phyloP scores from a whole-genome alignment of 2,797 vertebrate species.

The Megaceryle alcyon region DNA sequence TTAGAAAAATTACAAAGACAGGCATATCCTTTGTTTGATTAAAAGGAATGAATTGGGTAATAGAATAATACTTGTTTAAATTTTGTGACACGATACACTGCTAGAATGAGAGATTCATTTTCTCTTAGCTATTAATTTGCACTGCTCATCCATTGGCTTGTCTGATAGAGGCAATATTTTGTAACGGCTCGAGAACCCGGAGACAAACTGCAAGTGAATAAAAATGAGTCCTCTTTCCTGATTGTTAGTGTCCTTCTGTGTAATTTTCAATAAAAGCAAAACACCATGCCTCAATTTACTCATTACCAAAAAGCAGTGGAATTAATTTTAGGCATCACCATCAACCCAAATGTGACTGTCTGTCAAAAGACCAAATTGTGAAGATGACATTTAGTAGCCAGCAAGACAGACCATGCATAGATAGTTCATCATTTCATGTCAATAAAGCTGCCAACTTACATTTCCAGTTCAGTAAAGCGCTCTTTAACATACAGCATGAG shows the following conservation, averaged over 20 bases:
- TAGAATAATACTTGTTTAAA: not conserved
- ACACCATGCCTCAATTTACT: not conserved
- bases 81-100: not conserved
- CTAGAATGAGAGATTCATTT: not conserved
- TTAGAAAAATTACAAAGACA: not conserved
- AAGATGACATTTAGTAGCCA: not conserved
- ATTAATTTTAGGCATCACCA: not conserved
- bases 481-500: not conserved
- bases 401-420: not conserved
- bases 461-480: not conserved
- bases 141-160: not conserved
- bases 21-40: not conserved
- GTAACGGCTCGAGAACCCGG: not conserved
- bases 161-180: not conserved
- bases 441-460: not conserved
- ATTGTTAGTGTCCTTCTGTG: not conserved
- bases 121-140: not conserved
- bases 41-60: constrained; percentile 1
- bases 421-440: not conserved
- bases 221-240: not conserved
- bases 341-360: not conserved
- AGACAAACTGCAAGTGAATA: not conserved
- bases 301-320: not conserved
- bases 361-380: not conserved
- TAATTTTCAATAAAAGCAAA: not conserved